A percentile compares a stretch with the other conserved stretches of the same genome.
Conservation (phyloP, 2,888 invertebrate genomes). For the Tenthredo notha region DNA sequence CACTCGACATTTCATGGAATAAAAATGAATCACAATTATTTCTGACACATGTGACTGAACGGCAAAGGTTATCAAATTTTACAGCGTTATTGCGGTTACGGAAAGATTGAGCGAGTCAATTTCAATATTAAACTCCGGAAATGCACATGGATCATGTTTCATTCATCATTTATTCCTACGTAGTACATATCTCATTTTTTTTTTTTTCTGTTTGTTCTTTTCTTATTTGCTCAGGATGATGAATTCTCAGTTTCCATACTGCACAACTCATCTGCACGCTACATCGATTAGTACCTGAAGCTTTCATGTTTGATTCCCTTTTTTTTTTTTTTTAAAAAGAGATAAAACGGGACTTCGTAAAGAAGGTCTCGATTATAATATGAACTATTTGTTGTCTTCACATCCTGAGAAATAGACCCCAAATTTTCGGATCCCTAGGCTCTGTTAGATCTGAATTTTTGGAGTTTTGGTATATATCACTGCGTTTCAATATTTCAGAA, state of each 20-base stretch:
- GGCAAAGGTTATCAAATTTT: no score
- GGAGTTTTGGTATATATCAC: no score
- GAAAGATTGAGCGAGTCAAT: no score
- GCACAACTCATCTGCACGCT: not conserved
- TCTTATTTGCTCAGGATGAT: not conserved
- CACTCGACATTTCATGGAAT: not conserved
- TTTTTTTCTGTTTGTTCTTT: not conserved
- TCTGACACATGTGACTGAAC: no score
- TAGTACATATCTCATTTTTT: not conserved
- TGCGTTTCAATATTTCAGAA: no score
- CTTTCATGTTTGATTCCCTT: not conserved
- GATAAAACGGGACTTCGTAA: not conserved
- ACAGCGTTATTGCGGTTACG: no score
- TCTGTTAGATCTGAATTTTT: no score
- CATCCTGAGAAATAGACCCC: not conserved
- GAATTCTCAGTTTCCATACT: not conserved
- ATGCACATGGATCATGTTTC: not conserved
- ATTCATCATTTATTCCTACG: not conserved
- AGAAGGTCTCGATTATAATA: not conserved
- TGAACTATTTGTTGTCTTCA: no score
- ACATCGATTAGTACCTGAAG: not conserved
- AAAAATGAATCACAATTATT: no score
- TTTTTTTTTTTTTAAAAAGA: not conserved
- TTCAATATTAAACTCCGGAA: not conserved
- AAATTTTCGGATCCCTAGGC: not conserved